A percentile compares a stretch with the other conserved stretches of the same genome.
phyloP scores from a whole-genome alignment of 2,797 vertebrate genomes.

The Pseudopleuronectes americanus region DNA sequence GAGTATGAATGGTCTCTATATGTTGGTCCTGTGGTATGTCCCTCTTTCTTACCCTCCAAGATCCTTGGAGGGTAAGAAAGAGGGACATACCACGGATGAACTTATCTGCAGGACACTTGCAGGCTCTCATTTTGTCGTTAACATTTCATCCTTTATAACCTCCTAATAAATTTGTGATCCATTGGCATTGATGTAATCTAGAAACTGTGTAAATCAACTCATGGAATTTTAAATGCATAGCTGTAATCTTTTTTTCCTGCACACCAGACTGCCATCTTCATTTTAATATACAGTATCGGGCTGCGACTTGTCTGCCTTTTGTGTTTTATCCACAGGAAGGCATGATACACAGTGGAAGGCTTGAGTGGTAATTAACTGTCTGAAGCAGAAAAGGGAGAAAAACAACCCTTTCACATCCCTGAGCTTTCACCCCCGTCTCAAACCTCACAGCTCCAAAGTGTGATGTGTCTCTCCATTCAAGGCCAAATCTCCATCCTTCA shows the following conservation, averaged over 20 bases:
- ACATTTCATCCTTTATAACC: slow-evolving; percentile 36
- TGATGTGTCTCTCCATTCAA: slow-evolving; percentile 52
- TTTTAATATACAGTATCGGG: slow-evolving; percentile 31
- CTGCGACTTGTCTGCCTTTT: slow-evolving; percentile 34
- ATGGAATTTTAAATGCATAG: slow-evolving; percentile 37
- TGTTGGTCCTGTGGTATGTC: too few relatives aligned
- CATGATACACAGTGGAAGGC: slow-evolving; percentile 24
- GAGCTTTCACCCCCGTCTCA: slow-evolving; percentile 44
- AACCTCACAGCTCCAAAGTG: slow-evolving; percentile 31
- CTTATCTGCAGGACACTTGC: slow-evolving; percentile 26
- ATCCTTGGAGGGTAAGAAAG: too few relatives aligned
- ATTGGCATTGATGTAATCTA: slow-evolving; percentile 23
- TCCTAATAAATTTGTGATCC: slow-evolving; percentile 44
- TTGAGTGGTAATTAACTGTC: slow-evolving; percentile 54
- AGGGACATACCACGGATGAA: too few relatives aligned
- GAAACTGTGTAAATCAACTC: slow-evolving; percentile 38
- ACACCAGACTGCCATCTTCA: slow-evolving; percentile 4
- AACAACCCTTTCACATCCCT: slow-evolving; percentile 39
- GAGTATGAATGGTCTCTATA: too few relatives aligned
- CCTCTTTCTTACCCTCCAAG: too few relatives aligned
- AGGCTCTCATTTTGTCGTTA: slow-evolving; percentile 25
- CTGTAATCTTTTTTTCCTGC: slow-evolving; percentile 18
- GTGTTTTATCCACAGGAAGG: slow-evolving; percentile 42
- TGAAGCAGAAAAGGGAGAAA: slow-evolving; percentile 32
- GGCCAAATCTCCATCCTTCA: slow-evolving; percentile 50